Percentiles rank a stretch among this genome's conserved stretches.
Evolutionary conservation across 2,113 vertebrate species (phyloP).

Genomic region (Megalops atlanticus): DNA sequence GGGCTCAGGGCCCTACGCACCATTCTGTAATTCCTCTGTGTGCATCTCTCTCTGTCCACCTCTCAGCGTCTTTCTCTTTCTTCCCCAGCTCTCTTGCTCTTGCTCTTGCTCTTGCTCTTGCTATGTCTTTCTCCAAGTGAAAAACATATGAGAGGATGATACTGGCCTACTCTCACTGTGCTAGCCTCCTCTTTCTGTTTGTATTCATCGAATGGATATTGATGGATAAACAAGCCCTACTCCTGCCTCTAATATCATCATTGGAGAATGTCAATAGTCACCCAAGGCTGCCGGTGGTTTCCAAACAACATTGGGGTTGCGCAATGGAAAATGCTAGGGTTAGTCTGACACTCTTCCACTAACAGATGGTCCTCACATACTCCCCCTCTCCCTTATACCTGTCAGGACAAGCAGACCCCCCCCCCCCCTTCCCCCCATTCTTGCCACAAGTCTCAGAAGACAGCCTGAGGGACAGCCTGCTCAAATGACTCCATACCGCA

Average conservation of each 20-base stretch:
- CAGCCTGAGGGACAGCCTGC: background rate
- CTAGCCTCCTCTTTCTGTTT: background rate
- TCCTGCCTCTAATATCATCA: background rate
- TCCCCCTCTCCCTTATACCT: background rate
- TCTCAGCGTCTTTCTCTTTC: too few species aligned
- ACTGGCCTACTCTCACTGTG: background rate
- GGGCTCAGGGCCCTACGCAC: too few species aligned
- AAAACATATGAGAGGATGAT: too few species aligned
- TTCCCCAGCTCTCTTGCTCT: too few species aligned
- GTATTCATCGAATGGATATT: background rate
- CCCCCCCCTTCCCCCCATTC: background rate
- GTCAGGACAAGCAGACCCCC: slow-evolving; percentile 3
- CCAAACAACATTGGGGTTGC: background rate
- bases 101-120: too few species aligned
- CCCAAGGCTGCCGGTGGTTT: background rate
- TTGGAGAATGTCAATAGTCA: background rate
- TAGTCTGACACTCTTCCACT: background rate
- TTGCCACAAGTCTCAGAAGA: background rate
- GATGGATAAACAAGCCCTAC: background rate
- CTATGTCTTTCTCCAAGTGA: too few species aligned
- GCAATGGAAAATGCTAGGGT: slow-evolving; percentile 5
- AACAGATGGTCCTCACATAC: background rate
- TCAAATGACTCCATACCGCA: background rate
- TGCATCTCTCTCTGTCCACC: too few species aligned
- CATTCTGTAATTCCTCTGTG: too few species aligned